phyloP scores from a whole-genome alignment of 2,888 invertebrate genomes.

The Lepidochrysops patricia region DNA sequence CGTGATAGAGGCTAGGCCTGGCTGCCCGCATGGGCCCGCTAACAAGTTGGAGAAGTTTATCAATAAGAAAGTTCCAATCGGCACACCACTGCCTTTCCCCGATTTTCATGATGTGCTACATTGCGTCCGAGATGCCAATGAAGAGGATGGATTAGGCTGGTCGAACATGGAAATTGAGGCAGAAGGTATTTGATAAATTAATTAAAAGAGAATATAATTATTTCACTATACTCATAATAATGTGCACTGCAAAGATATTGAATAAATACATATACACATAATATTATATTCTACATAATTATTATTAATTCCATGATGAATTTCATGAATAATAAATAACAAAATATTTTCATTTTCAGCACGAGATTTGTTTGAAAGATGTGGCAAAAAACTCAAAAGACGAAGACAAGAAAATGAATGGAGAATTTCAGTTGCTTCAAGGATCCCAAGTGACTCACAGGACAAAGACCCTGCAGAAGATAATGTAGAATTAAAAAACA shows the following conservation, averaged over 20 bases:
- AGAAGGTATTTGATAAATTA: constrained; percentile 45
- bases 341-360: constrained; percentile 67
- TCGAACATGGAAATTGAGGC: constrained; percentile 59
- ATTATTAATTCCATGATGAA: too few species aligned
- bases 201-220: too few species aligned
- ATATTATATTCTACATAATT: too few species aligned
- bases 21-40: constrained; percentile 53
- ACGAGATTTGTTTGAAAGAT: constrained; percentile 77
- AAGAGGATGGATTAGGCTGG: constrained; percentile 54
- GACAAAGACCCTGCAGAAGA: constrained; percentile 76
- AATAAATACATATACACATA: too few species aligned
- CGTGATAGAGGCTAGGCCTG: constrained; percentile 47
- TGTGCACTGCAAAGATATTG: too few species aligned
- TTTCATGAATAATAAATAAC: too few species aligned
- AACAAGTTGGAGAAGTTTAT: constrained; percentile 57
- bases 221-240: too few species aligned
- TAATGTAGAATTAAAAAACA: constrained; percentile 65
- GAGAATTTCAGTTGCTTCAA: constrained; percentile 67
- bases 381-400: constrained; percentile 78
- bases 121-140: constrained; percentile 56
- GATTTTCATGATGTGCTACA: constrained; percentile 72
- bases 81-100: constrained; percentile 59
- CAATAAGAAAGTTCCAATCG: constrained; percentile 58
- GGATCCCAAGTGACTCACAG: constrained; percentile 43
- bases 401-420: constrained; percentile 79